Base-by-base conservation (phyloP, 2,113 vertebrate genomes). In the Ciconia stormi region DNA sequence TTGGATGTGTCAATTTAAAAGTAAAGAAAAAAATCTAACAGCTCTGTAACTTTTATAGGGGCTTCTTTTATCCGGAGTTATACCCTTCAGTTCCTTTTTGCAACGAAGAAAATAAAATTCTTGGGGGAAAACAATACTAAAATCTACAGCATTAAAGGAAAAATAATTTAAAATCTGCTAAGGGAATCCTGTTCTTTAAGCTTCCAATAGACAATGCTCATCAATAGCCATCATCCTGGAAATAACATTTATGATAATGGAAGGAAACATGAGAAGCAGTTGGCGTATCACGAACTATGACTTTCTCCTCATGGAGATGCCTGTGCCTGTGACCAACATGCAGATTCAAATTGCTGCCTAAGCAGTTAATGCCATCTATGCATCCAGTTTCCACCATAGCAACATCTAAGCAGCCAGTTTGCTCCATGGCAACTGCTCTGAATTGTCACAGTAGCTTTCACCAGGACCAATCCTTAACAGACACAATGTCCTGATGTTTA, bases 311-410 rank as follows among this genome's bases (percentile, higher is more conserved):
- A 4, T 38, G 30, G 44, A 79, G 13, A 79, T 71, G 76, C 34
- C 56, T 3, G 0, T 53, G 46, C 22, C 44, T 82, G 11, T 62
- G 58, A 58, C 27, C 9, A 76, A 16, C 7, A 49, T 0, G 0
- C 22, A 6, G 15, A 65, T 36, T 69, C 36, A 80, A 50, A 69
- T 65, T 73, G 6, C 46, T 88, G 34, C 13, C 71, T 61, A 70
- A 86, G 26, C 40, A 38, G 6, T 61, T 77, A 93, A 46, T 10
- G 15, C 15, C 13, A 32, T 22, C 38, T 46, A 56, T 53, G 59
- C 10, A 73, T 46, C 3, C 34, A 63, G 9, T 77, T 94, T 88
- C 47, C 30, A 34, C 21, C 44, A 53, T 0, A 63, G 53, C n/a
- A 95, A 67, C 32, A 59, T 29, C 17, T 58, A 44, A 77, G 38